A percentile compares a stretch with the other conserved stretches of the same genome.
phyloP scores from a whole-genome alignment of 2,888 invertebrate species.

The Nesidiocoris tenuis region DNA sequence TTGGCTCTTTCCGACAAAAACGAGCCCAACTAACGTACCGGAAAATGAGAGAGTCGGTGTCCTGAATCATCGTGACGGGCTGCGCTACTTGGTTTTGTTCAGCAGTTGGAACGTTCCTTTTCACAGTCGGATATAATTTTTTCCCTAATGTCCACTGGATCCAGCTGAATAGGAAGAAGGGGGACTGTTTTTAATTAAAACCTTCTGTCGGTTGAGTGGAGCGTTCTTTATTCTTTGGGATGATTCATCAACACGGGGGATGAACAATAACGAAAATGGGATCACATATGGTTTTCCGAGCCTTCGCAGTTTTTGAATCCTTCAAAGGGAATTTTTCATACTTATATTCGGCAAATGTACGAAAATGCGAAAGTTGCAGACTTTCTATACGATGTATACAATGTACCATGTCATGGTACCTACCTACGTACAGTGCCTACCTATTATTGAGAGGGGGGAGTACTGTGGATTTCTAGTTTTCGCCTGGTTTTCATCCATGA shows the following conservation, averaged over 20 bases:
- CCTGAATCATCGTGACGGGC: constrained; percentile 17
- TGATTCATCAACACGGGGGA: not conserved
- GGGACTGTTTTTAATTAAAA: not conserved
- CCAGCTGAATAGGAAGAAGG: not conserved
- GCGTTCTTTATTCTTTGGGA: not conserved
- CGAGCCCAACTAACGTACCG: constrained; percentile 32
- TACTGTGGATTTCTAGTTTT: too few species aligned
- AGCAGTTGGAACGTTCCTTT: not conserved
- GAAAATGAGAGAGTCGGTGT: constrained; percentile 24
- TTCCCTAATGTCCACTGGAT: not conserved
- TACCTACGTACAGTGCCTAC: too few species aligned
- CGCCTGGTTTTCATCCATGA: too few species aligned
- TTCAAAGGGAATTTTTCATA: too few species aligned
- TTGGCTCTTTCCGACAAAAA: not conserved
- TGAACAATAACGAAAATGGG: not conserved
- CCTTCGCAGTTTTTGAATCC: too few species aligned
- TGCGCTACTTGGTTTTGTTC: not conserved
- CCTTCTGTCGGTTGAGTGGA: not conserved
- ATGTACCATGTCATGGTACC: too few species aligned
- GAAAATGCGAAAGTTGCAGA: too few species aligned
- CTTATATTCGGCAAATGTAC: too few species aligned
- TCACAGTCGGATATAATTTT: not conserved
- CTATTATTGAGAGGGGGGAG: too few species aligned
- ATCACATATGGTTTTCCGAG: too few species aligned
- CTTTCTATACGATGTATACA: too few species aligned